Conservation (phyloP, 2,888 invertebrate genomes). For the Boloria selene region DNA sequence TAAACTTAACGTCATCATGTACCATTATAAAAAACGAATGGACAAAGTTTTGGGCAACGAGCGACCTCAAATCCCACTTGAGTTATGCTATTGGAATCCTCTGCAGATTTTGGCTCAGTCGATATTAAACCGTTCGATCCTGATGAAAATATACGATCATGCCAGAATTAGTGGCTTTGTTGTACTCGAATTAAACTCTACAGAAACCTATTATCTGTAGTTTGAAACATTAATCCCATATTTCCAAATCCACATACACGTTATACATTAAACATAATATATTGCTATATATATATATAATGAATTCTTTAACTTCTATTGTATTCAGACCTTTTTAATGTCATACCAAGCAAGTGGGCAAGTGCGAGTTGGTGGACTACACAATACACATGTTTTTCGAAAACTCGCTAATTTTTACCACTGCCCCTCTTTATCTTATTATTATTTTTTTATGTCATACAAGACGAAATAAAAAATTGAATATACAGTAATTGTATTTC, state of each 20-base stretch:
- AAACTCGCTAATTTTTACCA: too few relatives aligned
- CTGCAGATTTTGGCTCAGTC: constrained; percentile 41
- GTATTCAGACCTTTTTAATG: too few relatives aligned
- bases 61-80: constrained; percentile 39
- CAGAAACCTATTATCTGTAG: constrained; percentile 24
- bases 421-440: not conserved
- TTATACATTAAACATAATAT: too few relatives aligned
- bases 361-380: too few relatives aligned
- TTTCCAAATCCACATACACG: not conserved
- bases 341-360: too few relatives aligned
- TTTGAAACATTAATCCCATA: constrained; percentile 25
- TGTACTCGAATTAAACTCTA: constrained; percentile 24
- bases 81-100: constrained; percentile 41
- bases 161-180: constrained; percentile 38
- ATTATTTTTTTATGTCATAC: not conserved
- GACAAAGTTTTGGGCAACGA: constrained; percentile 40
- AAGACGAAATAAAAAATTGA: not conserved
- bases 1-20: constrained; percentile 32
- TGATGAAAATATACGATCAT: constrained; percentile 41
- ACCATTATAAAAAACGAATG: constrained; percentile 40
- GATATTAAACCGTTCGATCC: constrained; percentile 41
- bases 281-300: too few relatives aligned
- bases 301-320: too few relatives aligned
- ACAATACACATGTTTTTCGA: too few relatives aligned
- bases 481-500: constrained; percentile 1